Conservation (phyloP, 53 echinoderm and acorn worm genomes). For the Zoroaster sp. region DNA sequence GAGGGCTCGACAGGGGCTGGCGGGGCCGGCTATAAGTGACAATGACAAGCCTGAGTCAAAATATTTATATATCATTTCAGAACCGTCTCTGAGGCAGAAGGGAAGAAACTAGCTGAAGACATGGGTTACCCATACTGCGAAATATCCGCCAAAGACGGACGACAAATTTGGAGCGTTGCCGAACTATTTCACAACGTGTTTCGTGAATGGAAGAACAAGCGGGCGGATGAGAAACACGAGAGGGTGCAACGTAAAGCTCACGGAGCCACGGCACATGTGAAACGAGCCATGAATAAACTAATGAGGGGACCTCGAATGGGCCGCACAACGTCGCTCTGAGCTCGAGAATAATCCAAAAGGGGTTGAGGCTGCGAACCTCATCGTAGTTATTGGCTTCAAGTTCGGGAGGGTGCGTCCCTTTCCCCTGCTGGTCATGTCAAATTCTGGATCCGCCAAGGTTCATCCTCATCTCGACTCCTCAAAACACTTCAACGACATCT, state of each 20-base stretch:
- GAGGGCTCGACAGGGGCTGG: too few relatives aligned
- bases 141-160: slow-evolving; percentile 85
- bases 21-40: too few relatives aligned
- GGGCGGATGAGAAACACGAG: slow-evolving; percentile 52
- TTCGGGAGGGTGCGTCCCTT: too few relatives aligned
- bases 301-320: slow-evolving; percentile 49
- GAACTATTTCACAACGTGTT: slow-evolving; percentile 76
- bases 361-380: too few relatives aligned
- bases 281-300: slow-evolving; percentile 48
- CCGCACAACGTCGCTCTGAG: slow-evolving; percentile 38
- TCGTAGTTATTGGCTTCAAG: too few relatives aligned
- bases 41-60: too few relatives aligned
- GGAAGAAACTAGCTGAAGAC: slow-evolving; percentile 68
- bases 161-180: slow-evolving; percentile 73
- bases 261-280: slow-evolving; percentile 50
- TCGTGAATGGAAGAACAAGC: slow-evolving; percentile 67
- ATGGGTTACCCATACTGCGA: slow-evolving; percentile 75
- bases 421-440: too few relatives aligned
- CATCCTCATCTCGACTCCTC: too few relatives aligned
- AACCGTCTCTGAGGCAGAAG: slow-evolving; percentile 69
- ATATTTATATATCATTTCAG: too few relatives aligned
- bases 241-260: slow-evolving; percentile 55
- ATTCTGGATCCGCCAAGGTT: too few relatives aligned
- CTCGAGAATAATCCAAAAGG: too few relatives aligned
- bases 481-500: too few relatives aligned